Base-by-base conservation (phyloP, 2,888 invertebrate species). In the Drosophila fulvimacula region DNA sequence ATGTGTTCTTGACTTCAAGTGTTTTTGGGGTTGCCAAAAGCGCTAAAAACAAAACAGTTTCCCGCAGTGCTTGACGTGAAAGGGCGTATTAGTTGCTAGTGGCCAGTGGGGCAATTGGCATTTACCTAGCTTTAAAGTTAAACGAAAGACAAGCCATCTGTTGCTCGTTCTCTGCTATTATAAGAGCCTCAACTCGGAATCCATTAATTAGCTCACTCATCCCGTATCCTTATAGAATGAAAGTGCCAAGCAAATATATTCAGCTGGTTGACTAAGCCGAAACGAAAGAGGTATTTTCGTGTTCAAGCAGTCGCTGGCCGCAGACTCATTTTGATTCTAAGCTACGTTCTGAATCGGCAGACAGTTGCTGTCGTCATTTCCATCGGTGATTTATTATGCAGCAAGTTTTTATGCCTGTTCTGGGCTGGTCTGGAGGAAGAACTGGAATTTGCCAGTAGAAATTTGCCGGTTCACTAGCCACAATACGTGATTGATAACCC, bases 361-460 rank as follows among this genome's bases (percentile, higher is more conserved):
- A 69, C 69, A 63, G 65, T 58, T 60, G 65, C 63, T 58, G 72
- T 66, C 76, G 72, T 79, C 88, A 76, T 73, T 72, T 83, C 65
- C 76, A 64, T 63, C 59, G 67, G 65, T 84, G 84, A 84, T 84
- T 84, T 88, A 88, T 84, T 88, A 83, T 81, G 73, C 73, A 68
- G 61, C 62, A 81, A 67, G 66, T 82, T 88, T 81, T 69, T 71
- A 38, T 61, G 34, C 59, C 55, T 59, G 57, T 44, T 69, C 32
- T 21, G 53, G 63, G 46, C 42, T 53, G 46, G 39, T n/a, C 48
- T 46, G 17, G 38, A 46, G 57, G 39, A 38, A 42, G 48, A 48
- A n/a, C n/a, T n/a, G n/a, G n/a, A 73, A 66, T 60, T 68, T 63
- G 39, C 65, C 55, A 57, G 34, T 66, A 57, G 64, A 82, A 85